A percentile compares a stretch with the other conserved stretches of the same genome.
Evolutionary conservation across 2,113 vertebrate genomes (phyloP).

Genomic region (Zingel zingel): DNA sequence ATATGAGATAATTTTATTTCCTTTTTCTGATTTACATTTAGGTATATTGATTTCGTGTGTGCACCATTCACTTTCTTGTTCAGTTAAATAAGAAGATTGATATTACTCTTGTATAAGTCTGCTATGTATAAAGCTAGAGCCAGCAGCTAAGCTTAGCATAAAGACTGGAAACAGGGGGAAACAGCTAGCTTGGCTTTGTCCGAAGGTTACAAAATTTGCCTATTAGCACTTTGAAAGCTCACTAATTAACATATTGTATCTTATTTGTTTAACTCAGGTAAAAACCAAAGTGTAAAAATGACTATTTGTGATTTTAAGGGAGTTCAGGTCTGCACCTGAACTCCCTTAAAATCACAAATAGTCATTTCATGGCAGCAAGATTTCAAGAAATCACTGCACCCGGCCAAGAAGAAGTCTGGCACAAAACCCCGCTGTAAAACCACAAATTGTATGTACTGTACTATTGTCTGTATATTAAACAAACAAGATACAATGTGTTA

Average conservation of each 20-base stretch:
- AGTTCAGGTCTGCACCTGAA: too few species aligned
- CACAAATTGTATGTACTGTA: background rate
- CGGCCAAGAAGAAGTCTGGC: background rate
- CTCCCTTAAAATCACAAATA: too few species aligned
- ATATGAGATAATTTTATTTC: background rate
- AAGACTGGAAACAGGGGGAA: background rate
- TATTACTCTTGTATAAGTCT: background rate
- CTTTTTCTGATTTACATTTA: background rate
- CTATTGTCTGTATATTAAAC: background rate
- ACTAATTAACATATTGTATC: background rate
- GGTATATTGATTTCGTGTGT: background rate
- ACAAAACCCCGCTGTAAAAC: background rate
- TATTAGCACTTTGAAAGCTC: background rate
- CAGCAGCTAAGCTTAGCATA: background rate
- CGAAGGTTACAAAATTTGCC: background rate
- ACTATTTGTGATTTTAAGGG: background rate
- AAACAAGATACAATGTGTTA: background rate
- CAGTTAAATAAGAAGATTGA: background rate
- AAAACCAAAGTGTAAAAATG: background rate
- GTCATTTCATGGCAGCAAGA: background rate
- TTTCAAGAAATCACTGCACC: background rate
- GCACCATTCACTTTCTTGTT: background rate
- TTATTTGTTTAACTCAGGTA: background rate
- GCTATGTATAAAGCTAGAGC: background rate
- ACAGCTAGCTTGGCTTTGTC: background rate